Conservation (phyloP, 2,113 vertebrate genomes). For the Ahaetulla prasina region DNA sequence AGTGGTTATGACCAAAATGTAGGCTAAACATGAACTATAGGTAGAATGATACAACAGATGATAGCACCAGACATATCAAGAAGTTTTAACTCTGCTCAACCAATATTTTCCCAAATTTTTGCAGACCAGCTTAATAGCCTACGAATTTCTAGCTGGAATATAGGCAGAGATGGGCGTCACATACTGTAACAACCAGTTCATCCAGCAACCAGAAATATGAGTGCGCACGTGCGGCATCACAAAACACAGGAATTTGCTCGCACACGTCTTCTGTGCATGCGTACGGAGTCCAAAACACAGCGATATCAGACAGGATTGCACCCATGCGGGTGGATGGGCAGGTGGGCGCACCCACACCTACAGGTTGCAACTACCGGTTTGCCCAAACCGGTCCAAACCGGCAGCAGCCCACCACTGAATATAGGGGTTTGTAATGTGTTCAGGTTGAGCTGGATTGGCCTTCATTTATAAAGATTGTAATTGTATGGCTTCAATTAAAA, state of each 20-base stretch:
- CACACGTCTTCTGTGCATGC: no score
- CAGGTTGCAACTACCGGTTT: no score
- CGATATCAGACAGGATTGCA: no score
- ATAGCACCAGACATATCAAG: neutral
- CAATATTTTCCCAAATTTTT: neutral
- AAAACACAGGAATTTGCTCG: no score
- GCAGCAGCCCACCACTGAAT: neutral
- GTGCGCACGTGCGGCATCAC: no score
- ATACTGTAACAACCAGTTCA: no score
- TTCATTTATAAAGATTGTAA: neutral
- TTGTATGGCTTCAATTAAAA: neutral
- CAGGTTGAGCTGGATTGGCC: neutral
- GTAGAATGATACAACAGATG: neutral
- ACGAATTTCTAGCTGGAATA: neutral
- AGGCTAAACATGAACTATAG: neutral
- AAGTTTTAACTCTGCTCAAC: neutral
- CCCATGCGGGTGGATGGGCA: no score
- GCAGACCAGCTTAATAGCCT: neutral
- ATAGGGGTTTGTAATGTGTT: neutral
- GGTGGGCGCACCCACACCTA: no score
- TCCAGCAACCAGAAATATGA: no score
- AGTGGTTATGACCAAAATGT: neutral
- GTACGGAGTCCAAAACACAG: no score
- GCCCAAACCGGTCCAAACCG: no score
- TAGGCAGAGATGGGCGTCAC: neutral